Evolutionary conservation across 2,797 vertebrate species (phyloP).

Genomic region (Lemur catta): DNA sequence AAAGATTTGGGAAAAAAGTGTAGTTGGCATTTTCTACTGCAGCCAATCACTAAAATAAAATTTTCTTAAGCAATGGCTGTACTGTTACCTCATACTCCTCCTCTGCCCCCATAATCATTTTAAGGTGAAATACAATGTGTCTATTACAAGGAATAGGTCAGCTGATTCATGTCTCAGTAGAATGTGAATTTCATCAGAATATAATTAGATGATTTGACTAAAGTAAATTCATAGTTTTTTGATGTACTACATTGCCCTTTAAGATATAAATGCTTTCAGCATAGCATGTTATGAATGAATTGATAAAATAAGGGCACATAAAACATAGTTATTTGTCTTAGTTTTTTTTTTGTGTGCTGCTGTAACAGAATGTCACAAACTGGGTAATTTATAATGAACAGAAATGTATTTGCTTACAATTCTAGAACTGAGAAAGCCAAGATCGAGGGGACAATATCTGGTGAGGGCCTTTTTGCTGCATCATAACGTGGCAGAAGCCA

Average conservation of each 20-base stretch:
- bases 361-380: background rate
- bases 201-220: background rate
- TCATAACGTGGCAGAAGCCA: background rate
- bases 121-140: background rate
- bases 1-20: background rate
- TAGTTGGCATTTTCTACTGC: background rate
- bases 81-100: fast-evolving
- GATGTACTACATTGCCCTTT: background rate
- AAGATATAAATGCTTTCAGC: background rate
- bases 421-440: background rate
- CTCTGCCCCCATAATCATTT: background rate
- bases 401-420: background rate
- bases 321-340: background rate
- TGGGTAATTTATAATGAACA: background rate
- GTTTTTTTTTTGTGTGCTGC: background rate
- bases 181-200: background rate
- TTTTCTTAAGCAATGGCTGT: background rate
- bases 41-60: background rate
- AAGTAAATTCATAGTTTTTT: background rate
- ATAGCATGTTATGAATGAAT: background rate
- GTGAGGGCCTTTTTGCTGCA: background rate
- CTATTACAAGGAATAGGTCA: background rate
- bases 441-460: background rate
- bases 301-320: background rate
- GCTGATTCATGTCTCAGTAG: background rate